phyloP scores from a whole-genome alignment of 2,888 invertebrate species.

The Aspidiotus destructor region DNA sequence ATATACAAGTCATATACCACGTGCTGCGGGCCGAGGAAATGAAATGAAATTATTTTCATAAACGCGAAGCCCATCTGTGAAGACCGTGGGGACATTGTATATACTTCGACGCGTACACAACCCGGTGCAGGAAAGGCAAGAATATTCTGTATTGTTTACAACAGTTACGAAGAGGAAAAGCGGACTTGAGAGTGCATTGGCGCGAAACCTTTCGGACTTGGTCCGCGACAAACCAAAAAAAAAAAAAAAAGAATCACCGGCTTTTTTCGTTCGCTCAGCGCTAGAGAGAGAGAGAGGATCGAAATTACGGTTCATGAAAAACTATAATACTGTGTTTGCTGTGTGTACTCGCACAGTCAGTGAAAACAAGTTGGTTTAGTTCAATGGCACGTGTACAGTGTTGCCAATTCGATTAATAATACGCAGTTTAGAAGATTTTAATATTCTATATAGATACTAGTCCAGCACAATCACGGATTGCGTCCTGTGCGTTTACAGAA shows the following conservation, averaged over 20 bases:
- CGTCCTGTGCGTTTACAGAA: too few species aligned
- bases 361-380: background rate
- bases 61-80: too few species aligned
- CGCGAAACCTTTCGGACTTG: conserved; percentile 2
- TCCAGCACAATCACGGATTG: too few species aligned
- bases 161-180: background rate
- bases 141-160: too few species aligned
- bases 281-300: background rate
- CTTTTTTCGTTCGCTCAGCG: too few species aligned
- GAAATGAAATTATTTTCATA: too few species aligned
- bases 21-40: too few species aligned
- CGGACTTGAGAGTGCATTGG: background rate
- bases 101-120: too few species aligned
- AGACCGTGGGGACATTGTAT: too few species aligned
- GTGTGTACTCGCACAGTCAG: background rate
- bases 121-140: too few species aligned
- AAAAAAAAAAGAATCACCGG: background rate
- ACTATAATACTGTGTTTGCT: background rate
- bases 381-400: conserved; percentile 4
- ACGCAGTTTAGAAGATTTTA: conserved; percentile 1
- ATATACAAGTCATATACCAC: too few species aligned
- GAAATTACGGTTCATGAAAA: conserved; percentile 2
- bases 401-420: conserved; percentile 4
- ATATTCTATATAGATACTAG: background rate
- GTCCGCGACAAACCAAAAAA: background rate